These are phyloP conservation scores for Chalcis sispes DNA, from an alignment of 2,888 invertebrate genomes.

Conservation along the genomic window DNA sequence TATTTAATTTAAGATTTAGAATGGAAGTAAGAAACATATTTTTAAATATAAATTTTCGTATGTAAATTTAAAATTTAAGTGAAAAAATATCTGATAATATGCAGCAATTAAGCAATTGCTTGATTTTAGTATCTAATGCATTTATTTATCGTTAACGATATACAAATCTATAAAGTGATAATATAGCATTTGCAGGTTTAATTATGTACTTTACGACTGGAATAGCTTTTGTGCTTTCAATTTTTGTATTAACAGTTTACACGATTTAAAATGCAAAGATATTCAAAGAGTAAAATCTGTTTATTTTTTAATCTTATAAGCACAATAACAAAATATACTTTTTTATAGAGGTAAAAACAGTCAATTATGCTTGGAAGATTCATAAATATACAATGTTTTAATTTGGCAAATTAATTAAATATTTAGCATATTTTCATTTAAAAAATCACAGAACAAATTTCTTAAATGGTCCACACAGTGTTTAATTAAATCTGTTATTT, in stretches of 20 bases:
- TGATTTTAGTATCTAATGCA: too few species aligned
- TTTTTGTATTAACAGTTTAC: not conserved
- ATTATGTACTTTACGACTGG: constrained; percentile 9
- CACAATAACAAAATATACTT: constrained; percentile 35
- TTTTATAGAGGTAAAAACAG: constrained; percentile 17
- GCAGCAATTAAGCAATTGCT: too few species aligned
- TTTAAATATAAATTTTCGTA: too few species aligned
- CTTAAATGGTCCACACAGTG: constrained; percentile 42
- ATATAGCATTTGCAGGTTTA: not conserved
- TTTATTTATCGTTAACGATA: too few species aligned
- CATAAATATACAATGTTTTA: constrained; percentile 30
- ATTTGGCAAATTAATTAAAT: constrained; percentile 47
- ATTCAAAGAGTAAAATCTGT: not conserved
- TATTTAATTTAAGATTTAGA: too few species aligned
- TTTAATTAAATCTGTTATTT: constrained; percentile 33
- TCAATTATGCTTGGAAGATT: constrained; percentile 1
- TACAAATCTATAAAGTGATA: not conserved
- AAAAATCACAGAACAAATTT: constrained; percentile 51
- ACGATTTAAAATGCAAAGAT: constrained; percentile 19
- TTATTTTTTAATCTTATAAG: constrained; percentile 14
- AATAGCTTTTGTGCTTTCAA: constrained; percentile 2
- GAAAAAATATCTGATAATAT: too few species aligned
- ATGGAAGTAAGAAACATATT: too few species aligned
- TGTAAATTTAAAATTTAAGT: too few species aligned
- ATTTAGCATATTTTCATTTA: constrained; percentile 41